Percentiles rank a stretch among this genome's conserved stretches.
Evolutionary conservation across 2,888 invertebrate species (phyloP).

Genomic region (Drosophila bunnanda): DNA sequence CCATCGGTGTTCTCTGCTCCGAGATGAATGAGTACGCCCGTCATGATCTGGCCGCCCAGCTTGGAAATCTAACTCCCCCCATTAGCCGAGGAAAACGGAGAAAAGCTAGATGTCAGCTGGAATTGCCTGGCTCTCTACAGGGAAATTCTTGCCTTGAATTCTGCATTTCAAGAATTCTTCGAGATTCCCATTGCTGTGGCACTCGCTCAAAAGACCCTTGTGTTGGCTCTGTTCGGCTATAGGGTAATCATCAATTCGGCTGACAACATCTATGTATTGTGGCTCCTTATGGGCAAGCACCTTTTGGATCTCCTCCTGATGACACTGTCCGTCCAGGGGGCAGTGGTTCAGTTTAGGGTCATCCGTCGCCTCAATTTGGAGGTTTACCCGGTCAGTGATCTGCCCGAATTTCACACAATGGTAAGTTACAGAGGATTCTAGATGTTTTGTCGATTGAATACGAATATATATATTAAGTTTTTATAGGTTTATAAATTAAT

Average conservation of each 20-base stretch:
- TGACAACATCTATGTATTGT: accelerated
- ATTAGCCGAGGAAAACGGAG: neutral
- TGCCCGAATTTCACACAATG: neutral
- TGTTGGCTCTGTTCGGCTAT: neutral
- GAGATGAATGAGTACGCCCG: neutral
- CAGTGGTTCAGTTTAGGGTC: neutral
- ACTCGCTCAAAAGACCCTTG: neutral
- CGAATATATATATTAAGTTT: neutral
- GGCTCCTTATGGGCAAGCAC: neutral
- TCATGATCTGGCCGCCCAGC: neutral
- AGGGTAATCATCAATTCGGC: accelerated
- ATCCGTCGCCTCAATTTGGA: conserved; percentile 8
- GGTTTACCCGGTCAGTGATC: neutral
- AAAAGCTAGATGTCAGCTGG: neutral
- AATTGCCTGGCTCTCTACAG: conserved; percentile 6
- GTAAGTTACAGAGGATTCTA: neutral
- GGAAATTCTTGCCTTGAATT: neutral
- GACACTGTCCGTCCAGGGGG: conserved; percentile 1
- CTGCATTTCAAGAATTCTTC: neutral
- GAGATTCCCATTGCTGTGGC: neutral
- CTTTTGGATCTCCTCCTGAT: conserved; percentile 2
- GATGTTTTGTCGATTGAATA: neutral
- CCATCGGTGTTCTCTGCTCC: neutral
- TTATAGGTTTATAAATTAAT: too few relatives aligned
- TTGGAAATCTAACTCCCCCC: neutral